Base-by-base conservation (phyloP, 2,113 vertebrate species). In the Leucoraja erinaceus region DNA sequence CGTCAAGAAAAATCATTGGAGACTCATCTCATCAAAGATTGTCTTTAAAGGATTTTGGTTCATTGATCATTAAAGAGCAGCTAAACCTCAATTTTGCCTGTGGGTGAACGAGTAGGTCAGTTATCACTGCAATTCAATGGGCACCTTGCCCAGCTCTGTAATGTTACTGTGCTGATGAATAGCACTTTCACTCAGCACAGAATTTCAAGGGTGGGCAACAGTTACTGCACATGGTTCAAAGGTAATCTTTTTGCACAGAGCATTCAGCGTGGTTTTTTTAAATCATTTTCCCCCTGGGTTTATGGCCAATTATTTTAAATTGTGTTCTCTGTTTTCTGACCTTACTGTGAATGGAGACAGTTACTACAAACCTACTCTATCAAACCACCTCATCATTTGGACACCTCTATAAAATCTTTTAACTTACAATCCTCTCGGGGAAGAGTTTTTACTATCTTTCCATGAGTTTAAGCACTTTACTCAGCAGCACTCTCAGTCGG, bases 11-110 rank as follows among this genome's bases (percentile, higher is more conserved):
- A 4, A 61, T 28, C 54, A 59, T 10, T 11, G 5, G 81, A 88
- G 59, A 31, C 28, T 31, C 79, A 83, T 83, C 79, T 83, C 59
- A 31, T 88, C 59, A 88, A 86, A 63, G 83, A 31, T 88, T 66
- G 59, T 31, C 83, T 86, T 88, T 31, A 88, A 63, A 88, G 59
- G 59, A 88, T 25, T 63, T 63, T 31, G n/a, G 83, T 88, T 88
- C 83, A 88, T 88, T 88, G 83, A 88, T 88, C 83, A 88, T 88
- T 88, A 88, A 88, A 88, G 83, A 88, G 83, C 14, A 88, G 83
- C 56, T 63, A 88, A 88, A 63, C 0, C 56, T 88, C n/a, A n/a
- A 88, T 88, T 88, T 31, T 88, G 12, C 59, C 56, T 16, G 59
- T 88, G 83, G 83, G 83, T 28, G 83, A 63, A 63, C 63, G 28